Conservation (phyloP, 2,113 vertebrate species). For the Malurus alboscapulatus region DNA sequence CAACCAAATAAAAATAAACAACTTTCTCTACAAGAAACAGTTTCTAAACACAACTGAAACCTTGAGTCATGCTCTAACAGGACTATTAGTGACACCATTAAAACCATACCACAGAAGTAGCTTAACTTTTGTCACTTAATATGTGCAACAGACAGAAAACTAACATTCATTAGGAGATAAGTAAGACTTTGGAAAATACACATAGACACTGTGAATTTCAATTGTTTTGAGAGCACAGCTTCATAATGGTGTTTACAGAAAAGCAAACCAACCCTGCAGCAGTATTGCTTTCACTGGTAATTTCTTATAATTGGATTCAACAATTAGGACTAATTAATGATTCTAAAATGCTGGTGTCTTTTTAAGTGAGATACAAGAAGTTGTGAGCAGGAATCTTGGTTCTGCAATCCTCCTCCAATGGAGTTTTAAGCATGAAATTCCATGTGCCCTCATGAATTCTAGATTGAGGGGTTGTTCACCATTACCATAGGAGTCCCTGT, state of each 20-base stretch:
- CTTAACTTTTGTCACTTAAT: neutral
- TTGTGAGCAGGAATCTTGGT: neutral
- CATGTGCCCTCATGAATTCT: neutral
- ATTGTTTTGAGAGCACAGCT: neutral
- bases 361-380: neutral
- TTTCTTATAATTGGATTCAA: neutral
- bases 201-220: neutral
- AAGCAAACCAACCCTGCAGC: neutral
- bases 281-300: neutral
- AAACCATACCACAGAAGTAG: neutral
- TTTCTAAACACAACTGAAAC: neutral
- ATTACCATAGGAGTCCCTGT: rapidly evolving
- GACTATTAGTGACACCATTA: neutral
- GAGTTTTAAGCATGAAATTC: neutral
- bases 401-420: neutral
- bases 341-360: neutral
- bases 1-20: neutral
- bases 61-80: neutral
- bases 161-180: neutral
- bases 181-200: neutral
- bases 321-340: neutral
- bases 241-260: neutral
- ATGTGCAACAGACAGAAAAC: neutral
- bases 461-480: neutral
- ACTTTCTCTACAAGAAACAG: neutral